A percentile compares a stretch with the other conserved stretches of the same genome.
phyloP scores from a whole-genome alignment of 2,113 vertebrate species.

The Corydoras sp. region DNA sequence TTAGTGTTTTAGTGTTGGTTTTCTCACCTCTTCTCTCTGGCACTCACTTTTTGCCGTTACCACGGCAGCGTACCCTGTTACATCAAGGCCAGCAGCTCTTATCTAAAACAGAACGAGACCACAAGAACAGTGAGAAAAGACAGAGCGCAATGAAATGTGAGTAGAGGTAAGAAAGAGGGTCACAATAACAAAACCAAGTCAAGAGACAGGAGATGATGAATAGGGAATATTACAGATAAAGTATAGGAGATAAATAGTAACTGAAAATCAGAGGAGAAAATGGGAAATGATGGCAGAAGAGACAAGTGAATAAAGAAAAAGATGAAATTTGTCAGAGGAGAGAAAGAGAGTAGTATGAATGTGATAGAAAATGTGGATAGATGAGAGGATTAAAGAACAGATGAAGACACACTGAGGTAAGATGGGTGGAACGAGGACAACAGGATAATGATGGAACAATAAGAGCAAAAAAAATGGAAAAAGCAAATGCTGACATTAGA shows the following conservation, averaged over 20 bases:
- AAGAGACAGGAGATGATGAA: neutral
- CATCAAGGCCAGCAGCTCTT: constrained; percentile 10
- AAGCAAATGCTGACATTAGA: too few relatives aligned
- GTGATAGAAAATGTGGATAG: too few relatives aligned
- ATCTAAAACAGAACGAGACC: constrained; percentile 15
- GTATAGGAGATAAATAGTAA: neutral
- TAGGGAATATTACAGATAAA: neutral
- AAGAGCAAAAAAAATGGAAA: neutral
- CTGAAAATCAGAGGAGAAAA: neutral
- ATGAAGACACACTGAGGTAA: neutral
- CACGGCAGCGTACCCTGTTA: constrained; percentile 30
- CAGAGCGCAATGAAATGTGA: too few relatives aligned
- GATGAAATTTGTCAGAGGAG: neutral
- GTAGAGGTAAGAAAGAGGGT: too few relatives aligned
- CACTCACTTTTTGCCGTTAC: constrained; percentile 26
- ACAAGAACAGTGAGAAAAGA: neutral
- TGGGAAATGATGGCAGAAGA: neutral
- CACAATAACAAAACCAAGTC: too few relatives aligned
- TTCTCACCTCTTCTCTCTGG: constrained; percentile 31
- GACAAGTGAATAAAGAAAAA: neutral
- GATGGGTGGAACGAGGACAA: too few relatives aligned
- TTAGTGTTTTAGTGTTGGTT: constrained; percentile 19
- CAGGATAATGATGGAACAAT: neutral
- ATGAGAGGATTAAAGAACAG: neutral
- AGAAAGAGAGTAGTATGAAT: too few relatives aligned